Base-by-base conservation (phyloP, 2,797 vertebrate species). In the Silurus lanzhouensis region DNA sequence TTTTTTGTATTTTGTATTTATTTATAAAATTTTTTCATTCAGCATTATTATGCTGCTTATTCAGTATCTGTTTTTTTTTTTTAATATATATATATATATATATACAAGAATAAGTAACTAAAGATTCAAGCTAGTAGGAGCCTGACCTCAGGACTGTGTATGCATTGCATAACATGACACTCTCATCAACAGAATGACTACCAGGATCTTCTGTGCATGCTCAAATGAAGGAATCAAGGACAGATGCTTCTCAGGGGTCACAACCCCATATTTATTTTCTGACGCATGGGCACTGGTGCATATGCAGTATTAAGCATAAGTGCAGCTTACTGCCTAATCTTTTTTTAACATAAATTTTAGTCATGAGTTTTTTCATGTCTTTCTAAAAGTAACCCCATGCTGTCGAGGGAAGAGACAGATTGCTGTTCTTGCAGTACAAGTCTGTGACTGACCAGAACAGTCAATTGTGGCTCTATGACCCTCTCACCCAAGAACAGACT, bases 401-500 rank as follows among this genome's bases (percentile, higher is more conserved):
- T 85, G 61, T 70, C 20, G 64, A 17, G 67, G 78, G 74, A 52
- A 83, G 61, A 31, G 38, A 25, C 85, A 44, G 67, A n/a, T 48
- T 63, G 5, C 68, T 84, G 63, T 81, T 89, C 38, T 66, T 84
- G 38, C 72, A 82, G 63, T 61, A 64, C 78, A 70, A 46, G 77
- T 86, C 82, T 89, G 25, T 81, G 85, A 80, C 77, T 78, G 80
- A 22, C 46, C 46, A 74, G 38, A 74, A 85, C 44, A 58, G 61
- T 81, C 66, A n/a, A 76, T 84, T 75, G 75, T 83, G 83, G 72
- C 78, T 82, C 77, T 76, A 83, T 75, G 80, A 74, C 31, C 58
- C 68, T 83, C 60, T 44, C 74, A 7, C 87, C 85, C 83, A 86
- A 31, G 88, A 88, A 88, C 88, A 76, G 84, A 25, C 55, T 83